phyloP scores from a whole-genome alignment of 2,797 vertebrate species.

The Pangasius larnaudii region DNA sequence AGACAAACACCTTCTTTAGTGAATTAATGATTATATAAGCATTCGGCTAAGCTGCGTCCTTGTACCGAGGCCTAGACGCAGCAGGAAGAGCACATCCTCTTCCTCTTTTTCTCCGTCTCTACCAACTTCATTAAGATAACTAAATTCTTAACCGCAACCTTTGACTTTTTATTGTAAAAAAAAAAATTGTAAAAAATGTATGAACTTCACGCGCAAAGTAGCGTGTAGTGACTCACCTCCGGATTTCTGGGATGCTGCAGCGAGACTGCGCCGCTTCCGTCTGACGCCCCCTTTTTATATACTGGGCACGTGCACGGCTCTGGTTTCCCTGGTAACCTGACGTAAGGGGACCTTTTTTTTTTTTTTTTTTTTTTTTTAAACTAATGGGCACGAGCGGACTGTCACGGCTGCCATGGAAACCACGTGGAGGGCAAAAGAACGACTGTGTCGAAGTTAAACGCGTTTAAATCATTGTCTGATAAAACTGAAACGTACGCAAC shows the following conservation, averaged over 20 bases:
- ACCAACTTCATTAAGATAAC: neutral
- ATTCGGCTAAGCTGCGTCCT: constrained; percentile 11
- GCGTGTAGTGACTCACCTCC: constrained; percentile 37
- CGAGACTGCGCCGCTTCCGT: constrained; percentile 45
- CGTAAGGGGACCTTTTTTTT: constrained; percentile 44
- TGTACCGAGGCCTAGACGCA: constrained; percentile 4
- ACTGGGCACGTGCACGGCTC: constrained; percentile 52
- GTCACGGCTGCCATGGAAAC: constrained; percentile 57
- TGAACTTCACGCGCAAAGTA: neutral
- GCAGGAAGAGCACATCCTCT: constrained; percentile 19
- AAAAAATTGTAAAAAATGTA: too few relatives aligned
- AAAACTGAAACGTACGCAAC: neutral
- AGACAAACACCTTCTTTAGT: neutral
- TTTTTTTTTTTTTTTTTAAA: too few relatives aligned
- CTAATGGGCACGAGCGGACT: constrained; percentile 30
- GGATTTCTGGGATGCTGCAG: constrained; percentile 58
- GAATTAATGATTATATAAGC: constrained; percentile 9
- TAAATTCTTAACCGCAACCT: neutral
- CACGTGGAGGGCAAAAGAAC: neutral
- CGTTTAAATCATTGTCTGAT: neutral
- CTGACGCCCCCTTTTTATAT: constrained; percentile 57
- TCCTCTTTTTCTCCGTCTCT: neutral
- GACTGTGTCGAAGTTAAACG: neutral
- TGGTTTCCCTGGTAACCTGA: constrained; percentile 62
- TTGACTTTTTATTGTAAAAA: neutral